Evolutionary conservation across 2,888 invertebrate species (phyloP).

Genomic region (Cerceris rybyensis): DNA sequence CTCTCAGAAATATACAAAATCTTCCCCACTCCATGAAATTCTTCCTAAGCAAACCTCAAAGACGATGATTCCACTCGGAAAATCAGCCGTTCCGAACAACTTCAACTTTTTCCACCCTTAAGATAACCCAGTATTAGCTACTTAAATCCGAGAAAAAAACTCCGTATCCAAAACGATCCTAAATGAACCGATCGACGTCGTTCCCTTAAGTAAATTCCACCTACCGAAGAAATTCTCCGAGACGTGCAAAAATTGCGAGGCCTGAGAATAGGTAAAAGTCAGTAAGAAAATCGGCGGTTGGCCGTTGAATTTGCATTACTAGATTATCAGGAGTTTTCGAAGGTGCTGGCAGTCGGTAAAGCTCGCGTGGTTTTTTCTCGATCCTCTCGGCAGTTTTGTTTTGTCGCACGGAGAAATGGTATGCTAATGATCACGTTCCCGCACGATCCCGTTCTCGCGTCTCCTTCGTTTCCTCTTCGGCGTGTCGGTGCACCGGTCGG

Average conservation of each 20-base stretch:
- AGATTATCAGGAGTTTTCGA: constrained; percentile 53
- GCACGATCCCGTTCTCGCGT: constrained; percentile 25
- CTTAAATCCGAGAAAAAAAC: not conserved
- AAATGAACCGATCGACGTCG: constrained; percentile 10
- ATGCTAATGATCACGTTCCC: constrained; percentile 55
- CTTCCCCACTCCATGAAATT: too few species aligned
- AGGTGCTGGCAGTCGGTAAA: constrained; percentile 50
- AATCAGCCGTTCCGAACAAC: too few species aligned
- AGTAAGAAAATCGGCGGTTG: constrained; percentile 52
- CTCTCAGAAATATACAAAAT: too few species aligned
- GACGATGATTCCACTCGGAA: too few species aligned
- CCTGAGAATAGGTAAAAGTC: constrained; percentile 1
- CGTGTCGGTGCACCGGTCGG: not conserved
- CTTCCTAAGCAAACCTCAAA: too few species aligned
- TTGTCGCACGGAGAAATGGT: constrained; percentile 38
- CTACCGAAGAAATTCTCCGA: constrained; percentile 24
- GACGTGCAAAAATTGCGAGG: constrained; percentile 29
- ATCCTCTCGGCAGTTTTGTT: constrained; percentile 22
- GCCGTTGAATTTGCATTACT: constrained; percentile 59
- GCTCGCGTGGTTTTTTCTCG: constrained; percentile 38
- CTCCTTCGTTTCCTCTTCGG: constrained; percentile 8
- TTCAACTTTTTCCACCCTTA: too few species aligned
- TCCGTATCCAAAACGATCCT: constrained; percentile 17
- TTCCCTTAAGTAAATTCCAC: constrained; percentile 20
- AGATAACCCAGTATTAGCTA: not conserved